phyloP scores from a whole-genome alignment of 1,140 invertebrate species.

The Meteorus sp. region DNA sequence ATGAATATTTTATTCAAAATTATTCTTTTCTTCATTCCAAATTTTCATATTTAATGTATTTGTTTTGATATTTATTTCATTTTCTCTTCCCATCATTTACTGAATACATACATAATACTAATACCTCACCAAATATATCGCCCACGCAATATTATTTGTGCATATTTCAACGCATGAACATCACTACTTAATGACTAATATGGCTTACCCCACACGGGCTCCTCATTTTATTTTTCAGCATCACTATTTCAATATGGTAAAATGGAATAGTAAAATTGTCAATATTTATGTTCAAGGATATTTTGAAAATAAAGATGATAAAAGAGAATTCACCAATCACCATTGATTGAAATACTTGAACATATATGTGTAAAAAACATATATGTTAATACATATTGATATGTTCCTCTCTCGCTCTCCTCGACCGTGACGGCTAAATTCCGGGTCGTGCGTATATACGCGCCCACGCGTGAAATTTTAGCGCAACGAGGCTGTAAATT shows the following conservation, averaged over 20 bases:
- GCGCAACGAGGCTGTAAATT: constrained; percentile 9
- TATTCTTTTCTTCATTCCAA: no score
- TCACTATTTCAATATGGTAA: no score
- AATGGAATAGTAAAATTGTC: no score
- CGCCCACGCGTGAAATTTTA: constrained; percentile 12
- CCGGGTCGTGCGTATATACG: constrained; percentile 7
- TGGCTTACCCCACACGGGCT: constrained; percentile 10
- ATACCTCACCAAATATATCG: constrained; percentile 30
- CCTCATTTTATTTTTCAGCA: neutral
- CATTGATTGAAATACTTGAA: no score
- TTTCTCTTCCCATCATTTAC: no score
- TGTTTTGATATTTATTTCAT: no score
- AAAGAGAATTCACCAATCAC: no score
- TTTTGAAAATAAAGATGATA: no score
- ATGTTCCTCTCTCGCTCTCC: neutral
- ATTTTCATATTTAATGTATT: neutral
- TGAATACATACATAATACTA: constrained; percentile 19
- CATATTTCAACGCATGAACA: constrained; percentile 2
- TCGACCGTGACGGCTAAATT: constrained; percentile 23
- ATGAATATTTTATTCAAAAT: no score
- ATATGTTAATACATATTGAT: neutral
- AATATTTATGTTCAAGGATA: no score
- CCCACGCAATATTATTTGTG: no score
- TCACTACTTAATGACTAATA: constrained; percentile 1
- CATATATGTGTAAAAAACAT: neutral